A percentile compares a stretch with the other conserved stretches of the same genome.
phyloP scores from a whole-genome alignment of 2,113 vertebrate genomes.

The Felis chaus region DNA sequence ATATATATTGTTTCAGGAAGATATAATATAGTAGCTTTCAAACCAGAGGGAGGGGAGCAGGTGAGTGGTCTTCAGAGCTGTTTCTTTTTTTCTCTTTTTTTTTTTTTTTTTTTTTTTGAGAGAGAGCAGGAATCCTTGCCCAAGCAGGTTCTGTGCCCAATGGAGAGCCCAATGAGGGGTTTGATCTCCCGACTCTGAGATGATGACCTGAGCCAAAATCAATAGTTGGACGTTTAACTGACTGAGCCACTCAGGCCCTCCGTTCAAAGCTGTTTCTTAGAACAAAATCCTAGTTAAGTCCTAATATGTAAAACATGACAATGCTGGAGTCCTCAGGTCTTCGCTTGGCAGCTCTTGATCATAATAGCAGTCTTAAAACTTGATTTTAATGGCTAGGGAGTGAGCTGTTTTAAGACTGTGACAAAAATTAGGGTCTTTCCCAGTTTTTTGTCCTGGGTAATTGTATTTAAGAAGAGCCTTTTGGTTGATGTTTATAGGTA shows the following conservation, averaged over 20 bases:
- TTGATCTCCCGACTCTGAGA: no score
- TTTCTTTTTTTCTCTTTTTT: background rate
- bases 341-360: background rate
- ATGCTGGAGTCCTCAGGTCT: background rate
- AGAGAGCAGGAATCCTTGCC: no score
- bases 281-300: background rate
- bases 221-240: no score
- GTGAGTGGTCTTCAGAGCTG: background rate
- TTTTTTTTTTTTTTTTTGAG: no score
- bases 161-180: no score
- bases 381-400: background rate
- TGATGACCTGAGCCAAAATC: no score
- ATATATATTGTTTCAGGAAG: background rate
- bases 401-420: background rate
- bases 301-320: background rate
- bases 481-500: constrained; percentile 78
- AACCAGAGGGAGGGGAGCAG: background rate
- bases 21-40: background rate
- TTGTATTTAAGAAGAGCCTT: background rate
- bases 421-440: background rate
- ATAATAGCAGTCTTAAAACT: background rate
- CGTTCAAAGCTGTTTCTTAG: background rate
- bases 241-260: no score
- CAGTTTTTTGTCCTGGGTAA: background rate
- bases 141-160: no score